phyloP scores from a whole-genome alignment of 2,888 invertebrate species.

The Drosophila suboccidentalis region DNA sequence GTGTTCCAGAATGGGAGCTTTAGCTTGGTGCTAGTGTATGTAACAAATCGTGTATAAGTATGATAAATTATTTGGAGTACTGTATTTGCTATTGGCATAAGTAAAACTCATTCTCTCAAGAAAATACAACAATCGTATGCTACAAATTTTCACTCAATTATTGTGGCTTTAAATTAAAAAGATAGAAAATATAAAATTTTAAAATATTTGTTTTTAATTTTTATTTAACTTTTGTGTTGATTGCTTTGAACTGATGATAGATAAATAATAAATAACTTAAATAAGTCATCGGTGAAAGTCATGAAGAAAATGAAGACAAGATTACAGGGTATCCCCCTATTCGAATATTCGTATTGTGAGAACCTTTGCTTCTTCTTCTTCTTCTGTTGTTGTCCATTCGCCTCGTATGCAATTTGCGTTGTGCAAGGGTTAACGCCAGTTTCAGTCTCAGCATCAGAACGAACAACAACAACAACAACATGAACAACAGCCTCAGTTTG shows the following conservation, averaged over 20 bases:
- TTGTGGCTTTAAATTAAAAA: too few species aligned
- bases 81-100: not conserved
- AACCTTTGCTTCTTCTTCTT: not conserved
- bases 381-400: conserved; percentile 32
- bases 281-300: too few species aligned
- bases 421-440: conserved; percentile 63
- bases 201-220: too few species aligned
- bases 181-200: too few species aligned
- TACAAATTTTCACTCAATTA: too few species aligned
- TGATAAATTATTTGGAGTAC: not conserved
- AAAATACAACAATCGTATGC: too few species aligned
- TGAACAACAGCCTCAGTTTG: conserved; percentile 20
- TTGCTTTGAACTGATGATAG: too few species aligned
- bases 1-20: not conserved
- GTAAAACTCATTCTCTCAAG: too few species aligned
- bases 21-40: not conserved
- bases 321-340: not conserved
- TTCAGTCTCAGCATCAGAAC: conserved; percentile 13
- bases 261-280: too few species aligned
- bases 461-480: conserved; percentile 5
- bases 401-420: conserved; percentile 52
- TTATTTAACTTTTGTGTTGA: too few species aligned
- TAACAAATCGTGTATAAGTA: not conserved
- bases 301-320: not conserved
- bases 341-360: not conserved